These are phyloP conservation scores for Perccottus glenii DNA, from an alignment of 2,113 vertebrate genomes.

Conservation along the genomic window DNA sequence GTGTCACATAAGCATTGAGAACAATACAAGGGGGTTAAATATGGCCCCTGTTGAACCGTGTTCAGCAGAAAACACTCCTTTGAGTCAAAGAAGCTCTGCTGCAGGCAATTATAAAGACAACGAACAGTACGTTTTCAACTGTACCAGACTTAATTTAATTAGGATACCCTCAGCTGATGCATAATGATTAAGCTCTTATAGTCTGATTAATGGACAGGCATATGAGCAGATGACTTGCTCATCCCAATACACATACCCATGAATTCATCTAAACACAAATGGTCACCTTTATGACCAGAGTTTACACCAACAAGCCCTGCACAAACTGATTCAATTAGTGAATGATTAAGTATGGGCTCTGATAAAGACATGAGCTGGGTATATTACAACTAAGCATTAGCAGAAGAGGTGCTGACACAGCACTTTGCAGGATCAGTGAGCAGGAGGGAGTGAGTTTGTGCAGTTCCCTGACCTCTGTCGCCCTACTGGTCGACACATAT, in stretches of 20 bases:
- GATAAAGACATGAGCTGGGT: constrained; percentile 34
- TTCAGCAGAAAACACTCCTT: no score
- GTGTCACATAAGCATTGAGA: no score
- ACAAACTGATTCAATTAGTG: constrained; percentile 50
- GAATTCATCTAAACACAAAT: constrained; percentile 6
- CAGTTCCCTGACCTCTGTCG: constrained; percentile 33
- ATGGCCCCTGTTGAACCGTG: no score
- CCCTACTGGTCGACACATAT: constrained; percentile 44
- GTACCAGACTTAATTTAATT: constrained; percentile 59
- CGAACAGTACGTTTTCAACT: constrained; percentile 45
- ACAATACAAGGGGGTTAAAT: no score
- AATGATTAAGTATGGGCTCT: constrained; percentile 35
- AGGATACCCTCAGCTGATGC: constrained; percentile 42
- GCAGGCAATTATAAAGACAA: background rate
- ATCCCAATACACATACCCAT: constrained; percentile 17
- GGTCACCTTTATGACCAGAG: constrained; percentile 25
- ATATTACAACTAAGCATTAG: constrained; percentile 32
- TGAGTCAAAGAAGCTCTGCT: no score
- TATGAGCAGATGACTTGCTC: constrained; percentile 49
- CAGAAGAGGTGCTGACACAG: constrained; percentile 42
- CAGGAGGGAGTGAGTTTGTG: constrained; percentile 12
- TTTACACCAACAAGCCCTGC: constrained; percentile 27
- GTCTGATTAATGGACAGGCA: constrained; percentile 56
- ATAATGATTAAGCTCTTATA: constrained; percentile 44
- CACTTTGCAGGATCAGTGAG: constrained; percentile 14